A percentile compares a stretch with the other conserved stretches of the same genome.
phyloP scores from a whole-genome alignment of 2,113 vertebrate genomes.

The Proteles cristata region DNA sequence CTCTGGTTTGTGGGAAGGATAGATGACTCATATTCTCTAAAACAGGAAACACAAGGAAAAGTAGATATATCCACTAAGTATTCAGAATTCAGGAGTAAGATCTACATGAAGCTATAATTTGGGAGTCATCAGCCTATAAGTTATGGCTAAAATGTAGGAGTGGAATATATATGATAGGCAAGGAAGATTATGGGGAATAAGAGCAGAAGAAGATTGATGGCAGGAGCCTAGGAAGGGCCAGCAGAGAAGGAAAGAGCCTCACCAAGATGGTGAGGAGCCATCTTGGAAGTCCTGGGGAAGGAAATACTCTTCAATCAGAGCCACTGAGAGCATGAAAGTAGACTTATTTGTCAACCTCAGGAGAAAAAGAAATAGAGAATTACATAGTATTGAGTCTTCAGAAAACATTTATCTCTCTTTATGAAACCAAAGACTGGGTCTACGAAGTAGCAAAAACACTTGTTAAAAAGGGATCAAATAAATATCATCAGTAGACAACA shows the following conservation, averaged over 20 bases:
- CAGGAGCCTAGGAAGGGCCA: neutral
- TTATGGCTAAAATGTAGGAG: neutral
- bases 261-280: neutral
- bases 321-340: neutral
- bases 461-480: neutral
- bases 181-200: neutral
- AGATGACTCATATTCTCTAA: neutral
- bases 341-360: neutral
- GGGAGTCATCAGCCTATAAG: neutral
- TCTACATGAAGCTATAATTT: neutral
- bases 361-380: neutral
- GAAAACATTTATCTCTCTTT: neutral
- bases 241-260: neutral
- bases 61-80: neutral
- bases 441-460: neutral
- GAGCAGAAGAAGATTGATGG: neutral
- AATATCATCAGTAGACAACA: neutral
- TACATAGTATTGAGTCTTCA: neutral
- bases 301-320: neutral
- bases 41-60: neutral
- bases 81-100: neutral
- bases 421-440: neutral
- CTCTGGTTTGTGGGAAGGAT: neutral
- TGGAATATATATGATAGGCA: neutral
- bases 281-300: neutral